Evolutionary conservation across 2,797 vertebrate genomes (phyloP).

Genomic region (Streptopelia turtur): DNA sequence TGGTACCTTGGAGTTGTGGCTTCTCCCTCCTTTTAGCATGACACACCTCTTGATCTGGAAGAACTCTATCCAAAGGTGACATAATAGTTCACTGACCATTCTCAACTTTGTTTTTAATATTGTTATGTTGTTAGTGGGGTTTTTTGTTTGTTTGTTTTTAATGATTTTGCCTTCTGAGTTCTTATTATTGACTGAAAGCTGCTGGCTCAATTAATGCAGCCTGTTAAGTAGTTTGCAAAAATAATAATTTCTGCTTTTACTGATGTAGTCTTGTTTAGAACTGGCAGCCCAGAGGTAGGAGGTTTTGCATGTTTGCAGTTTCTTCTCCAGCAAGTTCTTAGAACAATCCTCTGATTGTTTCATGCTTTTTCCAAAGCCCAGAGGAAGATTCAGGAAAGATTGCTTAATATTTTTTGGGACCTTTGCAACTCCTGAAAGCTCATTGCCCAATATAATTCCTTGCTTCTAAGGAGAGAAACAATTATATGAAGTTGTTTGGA

Average conservation of each 20-base stretch:
- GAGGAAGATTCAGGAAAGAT: constrained; percentile 16
- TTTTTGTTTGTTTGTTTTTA: neutral
- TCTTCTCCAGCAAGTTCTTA: constrained; percentile 37
- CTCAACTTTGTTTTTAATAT: constrained; percentile 12
- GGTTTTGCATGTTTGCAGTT: neutral
- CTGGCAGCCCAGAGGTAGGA: constrained; percentile 7
- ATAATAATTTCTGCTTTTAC: neutral
- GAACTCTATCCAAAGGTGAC: neutral
- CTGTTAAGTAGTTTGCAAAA: neutral
- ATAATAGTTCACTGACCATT: neutral
- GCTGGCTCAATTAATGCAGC: neutral
- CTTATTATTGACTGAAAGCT: neutral
- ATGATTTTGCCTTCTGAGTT: neutral
- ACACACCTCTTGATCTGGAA: neutral
- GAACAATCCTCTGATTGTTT: neutral
- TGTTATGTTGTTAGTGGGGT: neutral
- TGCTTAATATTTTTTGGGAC: constrained; percentile 9
- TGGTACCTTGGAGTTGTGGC: neutral
- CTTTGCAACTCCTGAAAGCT: neutral
- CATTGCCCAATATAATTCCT: neutral
- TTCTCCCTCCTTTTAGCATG: neutral
- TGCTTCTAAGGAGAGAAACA: neutral
- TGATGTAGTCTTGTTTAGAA: neutral
- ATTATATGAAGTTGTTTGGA: neutral
- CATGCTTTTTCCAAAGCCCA: neutral